Evolutionary conservation across 2,113 vertebrate genomes (phyloP).

Genomic region (Myotis davidii): DNA sequence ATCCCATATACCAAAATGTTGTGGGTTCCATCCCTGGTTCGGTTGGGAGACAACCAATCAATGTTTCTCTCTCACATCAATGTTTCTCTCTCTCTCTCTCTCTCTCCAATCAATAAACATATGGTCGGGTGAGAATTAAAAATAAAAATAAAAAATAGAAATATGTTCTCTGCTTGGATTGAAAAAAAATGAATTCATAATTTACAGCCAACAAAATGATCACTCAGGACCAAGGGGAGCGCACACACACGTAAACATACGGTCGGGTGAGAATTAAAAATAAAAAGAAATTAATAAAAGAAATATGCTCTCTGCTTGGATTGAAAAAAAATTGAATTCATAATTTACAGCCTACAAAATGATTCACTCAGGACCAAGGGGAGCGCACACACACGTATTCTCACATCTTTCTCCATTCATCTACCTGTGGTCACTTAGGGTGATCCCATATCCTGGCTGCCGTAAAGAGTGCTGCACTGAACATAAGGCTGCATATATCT

Average conservation of each 20-base stretch:
- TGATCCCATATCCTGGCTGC: fast-evolving
- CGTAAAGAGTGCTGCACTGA: not conserved
- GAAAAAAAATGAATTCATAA: not conserved
- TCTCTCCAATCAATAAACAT: too few species aligned
- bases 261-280: not conserved
- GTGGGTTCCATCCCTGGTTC: too few species aligned
- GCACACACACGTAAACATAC: too few species aligned
- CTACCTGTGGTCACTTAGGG: not conserved
- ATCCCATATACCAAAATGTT: too few species aligned
- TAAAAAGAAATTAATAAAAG: too few species aligned
- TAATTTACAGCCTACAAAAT: not conserved
- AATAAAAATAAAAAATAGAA: too few species aligned
- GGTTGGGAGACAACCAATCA: too few species aligned
- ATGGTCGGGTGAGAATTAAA: not conserved
- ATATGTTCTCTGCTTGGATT: not conserved
- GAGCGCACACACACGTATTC: not conserved
- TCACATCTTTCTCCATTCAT: not conserved
- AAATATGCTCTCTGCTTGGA: not conserved
- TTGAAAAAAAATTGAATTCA: not conserved
- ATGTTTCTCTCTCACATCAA: too few species aligned
- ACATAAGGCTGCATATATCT: not conserved
- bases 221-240: not conserved
- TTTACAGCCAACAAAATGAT: not conserved
- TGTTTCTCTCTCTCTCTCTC: too few species aligned
- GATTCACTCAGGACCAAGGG: not conserved